These are phyloP conservation scores for Pogonognathellus flavescens DNA, from an alignment of 1,140 invertebrate genomes.

Conservation along the genomic window DNA sequence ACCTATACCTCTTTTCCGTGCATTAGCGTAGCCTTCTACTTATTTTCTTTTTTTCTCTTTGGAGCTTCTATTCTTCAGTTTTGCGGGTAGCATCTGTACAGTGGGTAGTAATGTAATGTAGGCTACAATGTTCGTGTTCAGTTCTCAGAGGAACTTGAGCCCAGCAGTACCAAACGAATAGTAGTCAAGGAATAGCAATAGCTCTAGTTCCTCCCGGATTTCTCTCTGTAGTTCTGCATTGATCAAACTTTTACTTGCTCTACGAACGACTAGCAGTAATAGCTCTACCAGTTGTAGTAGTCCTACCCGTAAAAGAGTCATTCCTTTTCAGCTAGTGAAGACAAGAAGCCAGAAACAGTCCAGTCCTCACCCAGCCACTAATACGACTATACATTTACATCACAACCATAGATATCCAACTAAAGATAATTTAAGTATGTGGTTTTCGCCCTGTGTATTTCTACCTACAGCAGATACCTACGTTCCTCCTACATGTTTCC, in stretches of 20 bases:
- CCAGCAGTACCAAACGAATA: background rate
- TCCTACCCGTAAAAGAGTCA: background rate
- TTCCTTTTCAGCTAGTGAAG: conserved; percentile 5
- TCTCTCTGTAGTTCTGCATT: conserved; percentile 20
- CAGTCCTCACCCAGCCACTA: background rate
- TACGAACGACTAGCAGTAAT: background rate
- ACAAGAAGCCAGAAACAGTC: conserved; percentile 12
- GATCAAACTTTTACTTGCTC: conserved; percentile 39
- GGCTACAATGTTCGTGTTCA: conserved; percentile 16
- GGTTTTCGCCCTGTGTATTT: background rate
- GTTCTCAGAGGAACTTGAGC: conserved; percentile 25
- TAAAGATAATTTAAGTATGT: conserved; percentile 37
- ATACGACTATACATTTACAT: conserved; percentile 17
- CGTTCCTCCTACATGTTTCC: background rate
- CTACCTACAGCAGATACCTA: background rate
- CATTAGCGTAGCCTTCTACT: conserved; percentile 6
- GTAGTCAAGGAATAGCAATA: conserved; percentile 9
- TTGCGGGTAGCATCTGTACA: conserved; percentile 22
- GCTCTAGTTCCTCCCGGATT: conserved; percentile 31
- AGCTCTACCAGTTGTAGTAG: too few species aligned
- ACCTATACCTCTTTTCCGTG: background rate
- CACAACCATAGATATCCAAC: conserved; percentile 18
- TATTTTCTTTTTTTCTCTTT: background rate
- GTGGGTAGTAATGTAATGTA: background rate
- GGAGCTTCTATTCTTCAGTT: conserved; percentile 11